phyloP scores from a whole-genome alignment of 1,140 invertebrate species.

The Lordiphosa mommai region DNA sequence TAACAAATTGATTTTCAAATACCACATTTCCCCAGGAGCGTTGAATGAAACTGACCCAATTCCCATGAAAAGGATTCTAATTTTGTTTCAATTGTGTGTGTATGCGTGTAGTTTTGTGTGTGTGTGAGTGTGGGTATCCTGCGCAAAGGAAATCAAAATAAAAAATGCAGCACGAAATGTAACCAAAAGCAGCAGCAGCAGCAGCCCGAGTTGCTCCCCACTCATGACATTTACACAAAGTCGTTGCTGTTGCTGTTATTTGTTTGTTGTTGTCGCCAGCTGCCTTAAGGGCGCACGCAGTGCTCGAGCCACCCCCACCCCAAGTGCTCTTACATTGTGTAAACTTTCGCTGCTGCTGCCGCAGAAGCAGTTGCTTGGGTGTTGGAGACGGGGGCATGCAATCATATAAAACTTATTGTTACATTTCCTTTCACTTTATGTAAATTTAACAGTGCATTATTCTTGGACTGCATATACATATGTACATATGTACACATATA shows the following conservation, averaged over 20 bases:
- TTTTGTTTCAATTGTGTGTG: slow-evolving; percentile 17
- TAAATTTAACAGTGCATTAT: slow-evolving; percentile 66
- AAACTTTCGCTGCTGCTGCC: slow-evolving; percentile 59
- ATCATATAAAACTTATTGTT: slow-evolving; percentile 70
- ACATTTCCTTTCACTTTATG: slow-evolving; percentile 72
- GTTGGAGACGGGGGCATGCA: slow-evolving; percentile 10
- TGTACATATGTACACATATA: slow-evolving; percentile 8
- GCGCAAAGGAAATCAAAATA: slow-evolving; percentile 41
- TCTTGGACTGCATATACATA: slow-evolving; percentile 21
- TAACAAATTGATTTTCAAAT: background rate
- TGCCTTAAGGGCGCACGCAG: slow-evolving; percentile 46
- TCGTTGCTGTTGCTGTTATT: slow-evolving; percentile 26
- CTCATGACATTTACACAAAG: slow-evolving; percentile 53
- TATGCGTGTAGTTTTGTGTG: background rate
- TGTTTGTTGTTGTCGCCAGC: slow-evolving; percentile 5
- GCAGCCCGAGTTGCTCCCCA: slow-evolving; percentile 1
- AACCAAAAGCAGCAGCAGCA: slow-evolving; percentile 27
- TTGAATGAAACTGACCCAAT: slow-evolving; percentile 45
- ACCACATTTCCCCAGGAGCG: background rate
- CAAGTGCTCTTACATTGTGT: slow-evolving; percentile 42
- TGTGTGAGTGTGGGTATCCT: slow-evolving; percentile 16
- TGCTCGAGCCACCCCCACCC: background rate
- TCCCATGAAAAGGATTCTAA: slow-evolving; percentile 38
- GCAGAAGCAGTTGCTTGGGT: background rate
- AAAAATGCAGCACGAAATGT: slow-evolving; percentile 52